These are phyloP conservation scores for Paramisgurnus dabryanus DNA, from an alignment of 2,113 vertebrate genomes.

Conservation along the genomic window DNA sequence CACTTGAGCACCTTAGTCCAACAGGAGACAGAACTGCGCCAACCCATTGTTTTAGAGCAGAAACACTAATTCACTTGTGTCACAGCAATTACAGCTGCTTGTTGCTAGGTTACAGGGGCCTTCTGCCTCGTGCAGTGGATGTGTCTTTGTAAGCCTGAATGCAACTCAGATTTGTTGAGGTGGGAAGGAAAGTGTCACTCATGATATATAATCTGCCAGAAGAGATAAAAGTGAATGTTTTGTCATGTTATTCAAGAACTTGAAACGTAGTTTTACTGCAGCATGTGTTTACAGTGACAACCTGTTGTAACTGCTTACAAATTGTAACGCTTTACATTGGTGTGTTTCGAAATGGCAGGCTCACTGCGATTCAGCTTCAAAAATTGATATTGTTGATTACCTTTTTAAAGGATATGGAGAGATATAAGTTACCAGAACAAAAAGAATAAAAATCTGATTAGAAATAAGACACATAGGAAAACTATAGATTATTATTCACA, in stretches of 20 bases:
- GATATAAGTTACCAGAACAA: background rate
- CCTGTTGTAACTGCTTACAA: background rate
- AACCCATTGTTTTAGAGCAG: slow-evolving; percentile 61
- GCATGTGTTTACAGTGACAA: background rate
- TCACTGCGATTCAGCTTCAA: background rate
- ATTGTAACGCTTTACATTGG: background rate
- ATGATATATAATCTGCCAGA: slow-evolving; percentile 45
- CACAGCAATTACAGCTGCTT: slow-evolving; percentile 65
- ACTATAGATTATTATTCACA: background rate
- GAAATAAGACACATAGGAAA: background rate
- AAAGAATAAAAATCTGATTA: background rate
- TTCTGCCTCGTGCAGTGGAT: slow-evolving; percentile 60
- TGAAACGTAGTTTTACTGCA: background rate
- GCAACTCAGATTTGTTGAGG: slow-evolving; percentile 49
- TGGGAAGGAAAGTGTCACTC: slow-evolving; percentile 36
- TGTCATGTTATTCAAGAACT: background rate
- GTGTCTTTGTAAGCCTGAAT: slow-evolving; percentile 54
- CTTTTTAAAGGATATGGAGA: background rate
- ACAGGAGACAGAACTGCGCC: slow-evolving; percentile 45
- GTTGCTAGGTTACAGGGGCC: slow-evolving; percentile 66
- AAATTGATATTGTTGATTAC: background rate
- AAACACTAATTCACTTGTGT: slow-evolving; percentile 63
- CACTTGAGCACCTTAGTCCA: slow-evolving; percentile 35
- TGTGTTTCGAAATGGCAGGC: background rate
- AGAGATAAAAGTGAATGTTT: slow-evolving; percentile 22